Base-by-base conservation (phyloP, 2,888 invertebrate species). In the Melanophora roralis region DNA sequence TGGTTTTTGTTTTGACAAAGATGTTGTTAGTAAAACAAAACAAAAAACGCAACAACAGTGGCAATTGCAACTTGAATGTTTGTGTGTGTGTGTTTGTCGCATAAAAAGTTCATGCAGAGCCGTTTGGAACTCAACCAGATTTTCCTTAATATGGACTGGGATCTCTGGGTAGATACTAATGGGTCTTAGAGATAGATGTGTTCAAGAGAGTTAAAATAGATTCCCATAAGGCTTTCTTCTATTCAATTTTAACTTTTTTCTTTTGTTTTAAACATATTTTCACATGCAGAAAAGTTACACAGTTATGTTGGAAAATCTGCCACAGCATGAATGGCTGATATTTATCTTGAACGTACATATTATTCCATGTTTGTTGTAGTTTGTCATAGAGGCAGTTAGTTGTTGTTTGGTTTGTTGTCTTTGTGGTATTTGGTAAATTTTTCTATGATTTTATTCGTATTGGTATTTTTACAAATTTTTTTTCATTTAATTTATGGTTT, bases 331-430 rank as follows among this genome's bases (percentile, higher is more conserved):
- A 5, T 27, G 6, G 27, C 3, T 27, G 27, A 27, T 27, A 27
- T 27, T 27, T 5, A 27, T 5, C 27, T 27, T 27, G 3, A 27
- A 27, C 27, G 27, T 27, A 27, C 27, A 27, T 62, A 43, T 51
- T 16, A 64, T 76, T 57, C 57, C 76, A 69, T 57, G 67, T 67
- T 60, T 65, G 65, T 57, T 49, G 62, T 65, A 75, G 62, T 71
- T 78, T 80, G 59, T 72, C 75, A 57, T 68, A 62, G 53, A 72
- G 36, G 51, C 53, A 40, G 53, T 62, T 67, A 27, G 16, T 64
- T 67, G 40, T 6, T 40, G 40, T 12, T 51, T n/a, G 19, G 19
- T 27, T 6, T 34, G 45, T 23, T 49, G 57, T 57, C 45, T 40
- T 64, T 64, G 43, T 60, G 21, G 43, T 71, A 64, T 40, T 69